Base-by-base conservation (phyloP, 2,113 vertebrate species). In the Gila orcuttii region DNA sequence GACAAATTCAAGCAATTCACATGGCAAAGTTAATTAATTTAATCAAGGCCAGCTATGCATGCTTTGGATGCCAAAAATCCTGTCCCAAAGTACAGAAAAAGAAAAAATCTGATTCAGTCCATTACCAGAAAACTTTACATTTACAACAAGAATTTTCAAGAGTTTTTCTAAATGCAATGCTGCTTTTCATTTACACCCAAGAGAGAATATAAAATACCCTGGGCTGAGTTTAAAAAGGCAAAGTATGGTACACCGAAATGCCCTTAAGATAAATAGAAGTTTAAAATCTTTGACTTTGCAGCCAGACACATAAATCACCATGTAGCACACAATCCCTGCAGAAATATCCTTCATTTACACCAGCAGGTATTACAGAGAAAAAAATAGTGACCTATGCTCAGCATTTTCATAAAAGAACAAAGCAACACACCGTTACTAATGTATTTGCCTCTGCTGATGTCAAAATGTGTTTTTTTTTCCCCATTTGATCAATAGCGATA, bases 301-400 rank as follows among this genome's bases (percentile, higher is more conserved):
- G 23, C 13, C 31, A 79, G 73, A 88, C 5, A 28, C 79, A 88
- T 88, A 78, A 85, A 85, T 86, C 87, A 83, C n/a, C n/a, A 31
- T 11, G 15, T 23, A 33, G 39, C 64, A 59, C 64, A 59, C 19
- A 73, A 52, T 50, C 55, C 52, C 80, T 8, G 55, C 64, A 86
- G 52, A 88, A 66, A 47, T 66, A 52, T 17, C 45, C 64, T 28
- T 50, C 50, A 28, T 85, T 78, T 73, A 79, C 55, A 86, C 76
- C 50, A 42, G 79, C 68, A 77, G 13, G 21, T 81, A 47, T 47
- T 75, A 79, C 62, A 88, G 21, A 36, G 55, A 59, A 47, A 31
- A 47, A 79, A 7, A 50, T 15, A 50, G 9, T 47, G 60, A 66
- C 25, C n/a, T 64, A 31, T 68, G 33, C 76, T n/a, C 76, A 31